phyloP scores from a whole-genome alignment of 92 coral and sea anemone genomes.

The Blastomussa wellsi region DNA sequence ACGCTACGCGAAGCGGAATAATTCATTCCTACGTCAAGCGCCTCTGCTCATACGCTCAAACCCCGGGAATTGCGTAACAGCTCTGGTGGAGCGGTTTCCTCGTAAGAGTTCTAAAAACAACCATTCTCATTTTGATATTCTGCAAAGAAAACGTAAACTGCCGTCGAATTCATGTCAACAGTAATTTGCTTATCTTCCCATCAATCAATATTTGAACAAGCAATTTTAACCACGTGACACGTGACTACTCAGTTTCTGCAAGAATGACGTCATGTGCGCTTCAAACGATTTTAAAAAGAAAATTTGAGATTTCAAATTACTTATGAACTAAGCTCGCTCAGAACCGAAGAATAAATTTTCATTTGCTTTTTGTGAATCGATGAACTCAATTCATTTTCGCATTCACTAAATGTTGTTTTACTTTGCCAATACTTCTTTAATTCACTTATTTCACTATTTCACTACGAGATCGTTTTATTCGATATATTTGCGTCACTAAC shows the following conservation, averaged over 20 bases:
- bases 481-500: background rate
- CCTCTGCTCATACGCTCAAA: background rate
- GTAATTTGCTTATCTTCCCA: background rate
- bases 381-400: background rate
- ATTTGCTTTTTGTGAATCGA: background rate
- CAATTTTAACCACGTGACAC: background rate
- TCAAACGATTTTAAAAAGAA: background rate
- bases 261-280: background rate
- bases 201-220: background rate
- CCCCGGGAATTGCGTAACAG: conserved; percentile 5
- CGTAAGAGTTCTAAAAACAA: background rate
- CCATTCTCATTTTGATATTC: background rate
- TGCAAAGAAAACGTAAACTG: background rate
- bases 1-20: conserved; percentile 4
- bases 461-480: background rate
- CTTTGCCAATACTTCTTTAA: background rate
- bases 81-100: conserved; percentile 1
- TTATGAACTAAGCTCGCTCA: too few relatives aligned
- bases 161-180: background rate
- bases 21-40: conserved; percentile 25
- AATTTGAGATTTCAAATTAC: background rate
- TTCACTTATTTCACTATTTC: background rate
- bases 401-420: background rate
- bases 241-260: too few relatives aligned
- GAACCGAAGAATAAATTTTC: background rate